Base-by-base conservation (phyloP, 2,797 vertebrate genomes). In the Sebastes hubbsi region DNA sequence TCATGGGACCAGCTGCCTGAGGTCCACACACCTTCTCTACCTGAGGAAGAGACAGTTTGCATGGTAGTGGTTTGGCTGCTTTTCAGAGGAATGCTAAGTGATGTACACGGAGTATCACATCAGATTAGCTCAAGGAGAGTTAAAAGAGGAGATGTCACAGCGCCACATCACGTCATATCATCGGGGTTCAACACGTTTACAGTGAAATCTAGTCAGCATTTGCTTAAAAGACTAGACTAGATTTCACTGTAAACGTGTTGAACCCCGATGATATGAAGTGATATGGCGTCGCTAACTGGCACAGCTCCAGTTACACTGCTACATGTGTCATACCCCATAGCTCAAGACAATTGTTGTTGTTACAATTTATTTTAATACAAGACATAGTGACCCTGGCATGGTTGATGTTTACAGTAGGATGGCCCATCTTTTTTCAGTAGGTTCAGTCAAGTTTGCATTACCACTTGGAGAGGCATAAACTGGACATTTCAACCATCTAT, bases 21-120 rank as follows among this genome's bases (percentile, higher is more conserved):
- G 92, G 78, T 32, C 95, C 95, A 34, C 95, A 96, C 75, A 96
- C 95, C 71, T 95, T 96, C 77, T 95, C 94, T 12, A 95, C 95
- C 94, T 96, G 87, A 56, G 22, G 25, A 77, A 8, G 22, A 61
- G 46, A 81, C 3, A 42, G 72, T 68, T 24, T 27, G 7, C 8
- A 78, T 13, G 12, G 11, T 5, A 7, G n/a, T 42, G 25, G 42
- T 56, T 70, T 24, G 5, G 34, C n/a, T 38, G 54, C 36, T 60
- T 66, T 36, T 67, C 8, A 60, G 24, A 20, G 29, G 2, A 16
- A 29, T 22, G 18, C 36, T n/a, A 32, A 12, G 11, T 8, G 12
- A 36, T 59, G 20, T 5, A 10, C 25, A 64, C 29, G 22, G 12
- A 65, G 4, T 20, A n/a, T 14, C 65, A 32, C 14, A 30, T 24